These are phyloP conservation scores for Cacatua alba DNA, from an alignment of 2,113 vertebrate genomes.

Conservation along the genomic window DNA sequence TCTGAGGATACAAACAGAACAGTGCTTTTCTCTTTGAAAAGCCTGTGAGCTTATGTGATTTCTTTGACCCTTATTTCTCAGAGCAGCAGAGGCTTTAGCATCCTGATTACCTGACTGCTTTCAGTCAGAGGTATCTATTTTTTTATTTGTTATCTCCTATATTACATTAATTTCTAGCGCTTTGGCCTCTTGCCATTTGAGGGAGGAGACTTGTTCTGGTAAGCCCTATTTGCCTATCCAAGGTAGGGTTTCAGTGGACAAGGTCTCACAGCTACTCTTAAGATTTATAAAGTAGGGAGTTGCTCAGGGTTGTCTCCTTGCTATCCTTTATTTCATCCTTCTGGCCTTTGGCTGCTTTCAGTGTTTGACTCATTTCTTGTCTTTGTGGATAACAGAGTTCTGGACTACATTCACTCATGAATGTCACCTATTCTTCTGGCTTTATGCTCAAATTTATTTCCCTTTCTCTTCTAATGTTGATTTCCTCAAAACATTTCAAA, in stretches of 20 bases:
- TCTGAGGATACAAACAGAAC: background rate
- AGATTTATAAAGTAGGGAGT: background rate
- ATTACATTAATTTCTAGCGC: background rate
- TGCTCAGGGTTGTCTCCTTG: background rate
- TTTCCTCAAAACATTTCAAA: background rate
- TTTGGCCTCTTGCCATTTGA: background rate
- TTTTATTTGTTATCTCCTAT: background rate
- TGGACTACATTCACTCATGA: background rate
- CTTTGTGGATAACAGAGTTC: background rate
- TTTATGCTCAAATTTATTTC: background rate
- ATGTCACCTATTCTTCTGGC: background rate
- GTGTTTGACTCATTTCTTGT: background rate
- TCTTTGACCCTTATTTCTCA: background rate
- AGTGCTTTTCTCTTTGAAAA: background rate
- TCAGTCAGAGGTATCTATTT: background rate
- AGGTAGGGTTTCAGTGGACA: background rate
- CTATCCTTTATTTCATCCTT: background rate
- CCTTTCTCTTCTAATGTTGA: background rate
- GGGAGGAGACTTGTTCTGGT: background rate
- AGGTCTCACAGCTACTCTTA: background rate
- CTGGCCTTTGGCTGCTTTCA: background rate
- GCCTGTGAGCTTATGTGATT: background rate
- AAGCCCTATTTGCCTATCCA: fast-evolving
- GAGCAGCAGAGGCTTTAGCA: background rate
- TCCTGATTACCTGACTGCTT: background rate